Evolutionary conservation across 2,113 vertebrate genomes (phyloP), one percentile per base, ranked within the genome.

Genomic region (Indicator indicator): DNA sequence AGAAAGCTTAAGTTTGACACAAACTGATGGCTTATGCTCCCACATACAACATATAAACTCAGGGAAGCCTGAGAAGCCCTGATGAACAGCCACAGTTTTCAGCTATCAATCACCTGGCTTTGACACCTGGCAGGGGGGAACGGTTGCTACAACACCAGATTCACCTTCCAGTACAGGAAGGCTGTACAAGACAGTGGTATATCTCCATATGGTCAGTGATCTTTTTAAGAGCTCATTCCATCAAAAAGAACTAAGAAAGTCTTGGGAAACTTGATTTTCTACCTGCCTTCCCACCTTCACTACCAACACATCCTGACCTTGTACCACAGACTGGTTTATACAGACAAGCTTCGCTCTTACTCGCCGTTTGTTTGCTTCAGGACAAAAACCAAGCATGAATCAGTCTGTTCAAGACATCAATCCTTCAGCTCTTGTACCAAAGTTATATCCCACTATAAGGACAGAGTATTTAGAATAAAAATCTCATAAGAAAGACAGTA

Each of bases 11-110:
- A 91, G 54, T 96, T 89, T 56, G 56, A 93, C 82, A 94, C 82
- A 83, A 86, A 33, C 82, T 33, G 79, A 95, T 96, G 94, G 93
- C 91, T 96, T 95, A 84, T 2, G 11, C 70, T 94, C 69, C 86
- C 88, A 86, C 8, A 3, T 26, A 92, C 20, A 83, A 89, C 30
- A 88, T 7, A 74, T 4, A 50, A 56, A 56, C 26, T 20, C 36
- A 24, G 52, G 19, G 54, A n/a, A 11, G 26, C n/a, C 68, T 64
- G 50, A 69, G 33, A 86, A 93, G 91, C 92, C 79, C 92, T 93
- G 90, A 93, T 64, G 74, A 95, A 85, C 86, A 89, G 89, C 90
- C 86, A 93, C 89, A 89, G 88, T 92, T 87, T 89, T 67, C 73
- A 74, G 90, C 62, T 88, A 83, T 68, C 50, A 20, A 12, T 68